Evolutionary conservation across 2,113 vertebrate species (phyloP), one percentile per base, ranked within the genome.

Genomic region (Saguinus imperator): DNA sequence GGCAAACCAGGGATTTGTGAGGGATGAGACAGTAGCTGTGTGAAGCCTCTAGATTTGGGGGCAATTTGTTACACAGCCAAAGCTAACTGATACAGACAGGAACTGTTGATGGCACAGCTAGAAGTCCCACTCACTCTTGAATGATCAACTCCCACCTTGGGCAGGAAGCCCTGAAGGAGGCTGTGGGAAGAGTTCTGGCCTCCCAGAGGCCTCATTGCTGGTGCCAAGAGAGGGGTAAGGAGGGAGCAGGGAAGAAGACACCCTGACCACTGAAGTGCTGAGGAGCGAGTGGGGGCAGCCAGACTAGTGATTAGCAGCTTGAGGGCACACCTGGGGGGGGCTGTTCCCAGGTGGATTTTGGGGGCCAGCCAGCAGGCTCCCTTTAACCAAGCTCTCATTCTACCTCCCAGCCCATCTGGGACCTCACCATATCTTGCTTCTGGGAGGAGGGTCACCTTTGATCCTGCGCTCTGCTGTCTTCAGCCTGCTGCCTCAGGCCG

Each of bases 91-190:
- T 32, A 68, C 57, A n/a, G 43, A 11, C 7, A 18, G 68, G 4
- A 35, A 1, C 11, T 25, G 21, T 14, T n/a, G 40, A 40, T 1
- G 25, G 35, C 3, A 13, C 32, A 45, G 37, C 45, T 21, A 0
- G 8, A 6, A 48, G 75, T 11, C 35, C 64, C 29, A 6, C 29
- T 13, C 43, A 21, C 37, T 80, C 86, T 61, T 25, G 17, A 58
- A 50, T 79, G 52, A 52, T 21, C 5, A 29, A 29, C 76, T 10
- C 75, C 45, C 7, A 14, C 43, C 43, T 32, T 27, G 40, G 23
- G 43, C 52, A 16, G 80, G 80, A 25, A 48, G 16, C 29, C 40
- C 27, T 12, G 32, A 57, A 48, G 29, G 72, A 70, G 55, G 16
- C 3, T 32, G 14, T 85, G 9, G 37, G 75, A 55, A 29, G 1